phyloP scores from a whole-genome alignment of 1,140 invertebrate genomes.

The Charaxes varanes region DNA sequence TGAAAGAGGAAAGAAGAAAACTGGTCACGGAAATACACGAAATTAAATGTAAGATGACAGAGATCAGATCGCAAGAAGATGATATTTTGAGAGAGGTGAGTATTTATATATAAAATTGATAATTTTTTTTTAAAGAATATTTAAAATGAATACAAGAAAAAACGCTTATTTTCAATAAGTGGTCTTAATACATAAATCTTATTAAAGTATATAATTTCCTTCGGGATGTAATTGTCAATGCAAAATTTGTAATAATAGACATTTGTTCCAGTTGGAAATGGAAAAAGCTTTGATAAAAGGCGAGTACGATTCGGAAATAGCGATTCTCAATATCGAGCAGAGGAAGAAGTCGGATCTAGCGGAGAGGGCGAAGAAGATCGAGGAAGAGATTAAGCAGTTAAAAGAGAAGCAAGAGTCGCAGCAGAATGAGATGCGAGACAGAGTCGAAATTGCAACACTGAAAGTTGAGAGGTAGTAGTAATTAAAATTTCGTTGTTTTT shows the following conservation, averaged over 20 bases:
- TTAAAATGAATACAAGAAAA: neutral
- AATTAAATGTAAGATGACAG: conserved; percentile 84
- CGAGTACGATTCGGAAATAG: conserved; percentile 85
- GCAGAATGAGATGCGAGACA: conserved; percentile 77
- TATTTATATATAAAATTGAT: no score
- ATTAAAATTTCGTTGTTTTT: no score
- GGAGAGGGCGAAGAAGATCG: conserved; percentile 73
- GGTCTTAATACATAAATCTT: no score
- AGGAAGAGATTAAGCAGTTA: conserved; percentile 69
- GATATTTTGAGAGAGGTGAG: conserved; percentile 87
- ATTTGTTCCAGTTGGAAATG: conserved; percentile 87
- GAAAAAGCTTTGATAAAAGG: conserved; percentile 88
- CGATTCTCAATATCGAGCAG: conserved; percentile 84
- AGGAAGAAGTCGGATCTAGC: conserved; percentile 79
- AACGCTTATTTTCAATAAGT: conserved; percentile 17
- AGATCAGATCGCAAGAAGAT: conserved; percentile 88
- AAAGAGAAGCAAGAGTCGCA: conserved; percentile 72
- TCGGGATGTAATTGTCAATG: no score
- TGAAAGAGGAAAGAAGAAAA: conserved; percentile 76
- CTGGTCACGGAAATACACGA: conserved; percentile 74
- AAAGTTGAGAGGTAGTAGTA: conserved; percentile 59
- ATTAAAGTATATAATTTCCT: no score
- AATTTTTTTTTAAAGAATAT: conserved; percentile 5
- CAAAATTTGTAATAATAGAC: no score
- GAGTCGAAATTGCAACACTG: conserved; percentile 72